Evolutionary conservation across 2,797 vertebrate genomes (phyloP), one percentile per base, ranked within the genome.

Genomic region (Paratrypauchen microcephalus): DNA sequence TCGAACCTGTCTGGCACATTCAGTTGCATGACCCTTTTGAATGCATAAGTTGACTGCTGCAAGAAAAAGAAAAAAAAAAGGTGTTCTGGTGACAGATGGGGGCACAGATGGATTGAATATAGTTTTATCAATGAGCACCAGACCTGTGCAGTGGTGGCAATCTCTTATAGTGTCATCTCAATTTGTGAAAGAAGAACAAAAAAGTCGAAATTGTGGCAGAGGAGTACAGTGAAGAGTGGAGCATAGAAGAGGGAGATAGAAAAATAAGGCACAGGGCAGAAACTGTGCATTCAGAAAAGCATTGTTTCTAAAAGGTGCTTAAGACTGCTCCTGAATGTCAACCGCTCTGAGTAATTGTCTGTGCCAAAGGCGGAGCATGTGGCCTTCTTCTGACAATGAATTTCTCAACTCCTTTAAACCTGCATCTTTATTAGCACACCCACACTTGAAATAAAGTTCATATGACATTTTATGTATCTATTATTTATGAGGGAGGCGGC

Each of bases 111-210:
- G 88, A 93, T 94, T 94, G 91, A 92, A 93, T 87, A 91, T 86
- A 87, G 84, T 87, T 95, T 96, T 94, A 95, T 96, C 92, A 93
- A 79, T 80, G 87, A 94, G 84, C 89, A 86, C 79, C 92, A 94
- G 94, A 82, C 85, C 75, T 90, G 84, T 82, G 81, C 61, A 73
- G 91, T 80, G 69, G 88, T 87, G 92, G 90, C 89, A 88, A 87
- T 89, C 81, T 86, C 91, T 94, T 95, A 94, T 93, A 90, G 83
- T 86, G 90, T 88, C 83, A 87, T 83, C 91, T 83, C 71, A 86
- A 83, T 93, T 94, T 93, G 92, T 90, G 93, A 91, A 91, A 86
- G 77, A 83, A 88, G 90, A 93, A 92, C 88, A 67, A 76, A 67
- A 76, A 81, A 83, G 78, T 77, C 72, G 60, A 81, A 84, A 84